Evolutionary conservation across 2,797 vertebrate species (phyloP).

Genomic region (Knipowitschia caucasica): DNA sequence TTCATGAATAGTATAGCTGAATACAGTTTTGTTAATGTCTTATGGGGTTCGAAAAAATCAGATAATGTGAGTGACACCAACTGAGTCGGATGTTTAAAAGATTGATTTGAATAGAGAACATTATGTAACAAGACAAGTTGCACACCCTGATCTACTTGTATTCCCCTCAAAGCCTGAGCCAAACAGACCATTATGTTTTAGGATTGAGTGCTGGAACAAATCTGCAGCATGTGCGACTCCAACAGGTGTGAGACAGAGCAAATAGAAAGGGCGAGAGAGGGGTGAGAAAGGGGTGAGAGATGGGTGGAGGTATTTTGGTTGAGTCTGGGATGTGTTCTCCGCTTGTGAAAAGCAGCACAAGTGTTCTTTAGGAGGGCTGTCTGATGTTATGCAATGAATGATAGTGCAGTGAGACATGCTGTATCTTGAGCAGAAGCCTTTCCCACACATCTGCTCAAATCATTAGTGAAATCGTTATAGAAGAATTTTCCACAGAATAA

Average conservation of each 20-base stretch:
- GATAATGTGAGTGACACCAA: neutral
- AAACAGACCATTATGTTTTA: slow-evolving; percentile 45
- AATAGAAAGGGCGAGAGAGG: slow-evolving; percentile 6
- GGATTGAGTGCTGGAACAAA: slow-evolving; percentile 17
- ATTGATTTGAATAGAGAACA: neutral
- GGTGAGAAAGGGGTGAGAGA: slow-evolving; percentile 45
- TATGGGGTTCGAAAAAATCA: neutral
- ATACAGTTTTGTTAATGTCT: too few relatives aligned
- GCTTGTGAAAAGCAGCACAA: slow-evolving; percentile 4
- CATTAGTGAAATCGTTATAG: neutral
- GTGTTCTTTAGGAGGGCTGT: slow-evolving; percentile 19
- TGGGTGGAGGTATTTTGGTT: slow-evolving; percentile 31
- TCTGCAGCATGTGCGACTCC: slow-evolving; percentile 26
- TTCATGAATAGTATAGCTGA: too few relatives aligned
- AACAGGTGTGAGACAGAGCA: slow-evolving; percentile 55
- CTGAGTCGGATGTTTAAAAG: neutral
- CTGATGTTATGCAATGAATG: slow-evolving; percentile 17
- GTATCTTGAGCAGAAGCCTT: neutral
- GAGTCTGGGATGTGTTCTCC: slow-evolving; percentile 7
- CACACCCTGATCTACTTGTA: slow-evolving; percentile 37
- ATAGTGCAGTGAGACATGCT: slow-evolving; percentile 22
- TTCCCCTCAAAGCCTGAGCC: slow-evolving; percentile 11
- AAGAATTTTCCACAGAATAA: neutral
- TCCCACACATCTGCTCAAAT: slow-evolving; percentile 1
- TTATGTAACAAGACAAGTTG: slow-evolving; percentile 11